phyloP scores from a whole-genome alignment of 1,140 invertebrate species.

The Pachypsylla venusta region DNA sequence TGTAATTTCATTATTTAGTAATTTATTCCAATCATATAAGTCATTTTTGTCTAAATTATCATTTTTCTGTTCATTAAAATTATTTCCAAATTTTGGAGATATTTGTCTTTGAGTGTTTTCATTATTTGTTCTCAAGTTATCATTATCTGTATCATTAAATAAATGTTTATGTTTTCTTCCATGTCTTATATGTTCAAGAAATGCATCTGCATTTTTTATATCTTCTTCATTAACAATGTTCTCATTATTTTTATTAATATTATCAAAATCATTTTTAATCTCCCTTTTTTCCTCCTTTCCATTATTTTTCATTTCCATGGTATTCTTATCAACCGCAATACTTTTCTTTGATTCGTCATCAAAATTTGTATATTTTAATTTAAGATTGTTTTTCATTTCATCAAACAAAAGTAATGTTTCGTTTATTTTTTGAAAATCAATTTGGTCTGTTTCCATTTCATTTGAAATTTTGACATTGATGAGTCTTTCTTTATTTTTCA shows the following conservation, averaged over 20 bases:
- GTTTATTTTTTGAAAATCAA: too few species aligned
- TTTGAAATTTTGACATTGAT: slow-evolving; percentile 5
- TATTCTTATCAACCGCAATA: neutral
- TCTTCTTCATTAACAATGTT: neutral
- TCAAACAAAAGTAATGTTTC: too few species aligned
- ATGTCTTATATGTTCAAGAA: slow-evolving; percentile 8
- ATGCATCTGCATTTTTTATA: slow-evolving; percentile 3
- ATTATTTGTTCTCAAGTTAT: neutral
- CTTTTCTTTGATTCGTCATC: neutral
- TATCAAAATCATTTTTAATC: neutral
- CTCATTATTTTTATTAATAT: neutral
- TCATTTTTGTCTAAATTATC: too few species aligned
- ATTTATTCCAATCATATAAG: too few species aligned
- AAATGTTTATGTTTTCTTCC: neutral
- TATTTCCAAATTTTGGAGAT: neutral
- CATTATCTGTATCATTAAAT: neutral
- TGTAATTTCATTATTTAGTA: too few species aligned
- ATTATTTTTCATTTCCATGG: neutral
- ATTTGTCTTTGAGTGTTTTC: neutral
- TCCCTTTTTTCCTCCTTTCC: too few species aligned
- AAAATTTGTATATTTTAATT: too few species aligned
- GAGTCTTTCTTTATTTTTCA: neutral
- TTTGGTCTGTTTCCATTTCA: neutral
- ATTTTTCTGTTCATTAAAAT: too few species aligned
- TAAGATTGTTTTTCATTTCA: neutral